Conservation (phyloP, 2,797 vertebrate species). For the Eurystomus glaucurus region DNA sequence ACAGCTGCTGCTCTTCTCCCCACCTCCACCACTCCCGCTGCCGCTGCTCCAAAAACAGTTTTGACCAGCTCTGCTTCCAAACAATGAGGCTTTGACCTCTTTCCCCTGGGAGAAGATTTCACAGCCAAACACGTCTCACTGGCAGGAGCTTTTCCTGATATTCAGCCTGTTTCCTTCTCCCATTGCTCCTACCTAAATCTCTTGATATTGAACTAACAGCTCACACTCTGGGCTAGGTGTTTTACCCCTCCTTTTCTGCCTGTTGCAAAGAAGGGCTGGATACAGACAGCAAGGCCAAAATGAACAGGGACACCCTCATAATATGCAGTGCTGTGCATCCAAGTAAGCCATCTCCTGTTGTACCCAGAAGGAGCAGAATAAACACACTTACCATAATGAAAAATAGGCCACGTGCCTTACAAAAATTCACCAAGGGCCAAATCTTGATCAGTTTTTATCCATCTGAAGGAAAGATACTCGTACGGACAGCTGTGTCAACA, state of each 20-base stretch:
- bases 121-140: slow-evolving; percentile 78
- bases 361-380: slow-evolving; percentile 51
- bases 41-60: slow-evolving; percentile 57
- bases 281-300: not conserved
- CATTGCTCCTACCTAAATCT: slow-evolving; percentile 67
- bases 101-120: slow-evolving; percentile 78
- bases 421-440: slow-evolving; percentile 63
- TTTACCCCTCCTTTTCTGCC: slow-evolving; percentile 18
- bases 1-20: slow-evolving; percentile 72
- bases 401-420: slow-evolving; percentile 53
- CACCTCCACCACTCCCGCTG: slow-evolving; percentile 57
- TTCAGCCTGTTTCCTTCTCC: slow-evolving; percentile 76
- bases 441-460: slow-evolving; percentile 70
- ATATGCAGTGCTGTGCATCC: not conserved
- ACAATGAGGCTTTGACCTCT: slow-evolving; percentile 78
- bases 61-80: slow-evolving; percentile 70
- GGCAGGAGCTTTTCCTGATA: slow-evolving; percentile 79
- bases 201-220: slow-evolving; percentile 63
- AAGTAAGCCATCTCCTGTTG: not conserved
- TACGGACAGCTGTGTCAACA: slow-evolving; percentile 70
- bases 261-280: not conserved
- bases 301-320: not conserved
- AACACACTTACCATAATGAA: slow-evolving; percentile 52
- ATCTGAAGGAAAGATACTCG: slow-evolving; percentile 14
- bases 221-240: not conserved